These are phyloP conservation scores for Calonectris borealis DNA, from an alignment of 2,113 vertebrate genomes.

Conservation along the genomic window DNA sequence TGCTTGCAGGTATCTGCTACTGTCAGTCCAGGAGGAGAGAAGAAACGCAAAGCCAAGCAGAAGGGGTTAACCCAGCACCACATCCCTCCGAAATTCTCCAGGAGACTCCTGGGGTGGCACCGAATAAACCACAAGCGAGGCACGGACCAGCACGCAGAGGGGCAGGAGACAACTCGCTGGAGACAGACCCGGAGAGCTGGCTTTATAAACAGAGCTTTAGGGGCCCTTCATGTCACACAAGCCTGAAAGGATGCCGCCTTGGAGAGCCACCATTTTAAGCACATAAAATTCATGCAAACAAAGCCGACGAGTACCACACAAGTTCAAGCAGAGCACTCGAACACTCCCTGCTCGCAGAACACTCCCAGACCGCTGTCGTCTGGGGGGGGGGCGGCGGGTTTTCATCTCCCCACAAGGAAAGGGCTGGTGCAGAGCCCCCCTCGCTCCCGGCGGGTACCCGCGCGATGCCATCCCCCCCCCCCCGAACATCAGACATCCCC, in stretches of 20 bases:
- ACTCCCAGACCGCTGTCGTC: neutral
- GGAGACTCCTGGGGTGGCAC: neutral
- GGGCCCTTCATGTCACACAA: neutral
- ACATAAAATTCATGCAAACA: neutral
- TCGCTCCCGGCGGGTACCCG: accelerated
- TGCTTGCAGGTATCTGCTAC: neutral
- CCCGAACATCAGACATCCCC: neutral
- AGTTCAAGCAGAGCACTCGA: neutral
- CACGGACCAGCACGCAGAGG: neutral
- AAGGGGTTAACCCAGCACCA: neutral
- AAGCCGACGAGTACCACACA: accelerated
- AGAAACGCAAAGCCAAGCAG: neutral
- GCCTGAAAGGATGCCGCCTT: neutral
- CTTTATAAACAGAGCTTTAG: neutral
- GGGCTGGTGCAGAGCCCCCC: neutral
- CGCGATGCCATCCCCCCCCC: neutral
- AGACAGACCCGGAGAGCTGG: neutral
- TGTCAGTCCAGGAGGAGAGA: neutral
- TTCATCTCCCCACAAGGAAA: neutral
- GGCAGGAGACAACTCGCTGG: neutral
- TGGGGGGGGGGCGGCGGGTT: neutral
- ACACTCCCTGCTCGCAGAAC: neutral
- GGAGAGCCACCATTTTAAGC: neutral
- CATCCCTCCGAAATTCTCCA: neutral
- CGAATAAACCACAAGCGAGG: accelerated